Conservation (phyloP, 2,888 invertebrate genomes). For the Dorcus parallelipipedus region DNA sequence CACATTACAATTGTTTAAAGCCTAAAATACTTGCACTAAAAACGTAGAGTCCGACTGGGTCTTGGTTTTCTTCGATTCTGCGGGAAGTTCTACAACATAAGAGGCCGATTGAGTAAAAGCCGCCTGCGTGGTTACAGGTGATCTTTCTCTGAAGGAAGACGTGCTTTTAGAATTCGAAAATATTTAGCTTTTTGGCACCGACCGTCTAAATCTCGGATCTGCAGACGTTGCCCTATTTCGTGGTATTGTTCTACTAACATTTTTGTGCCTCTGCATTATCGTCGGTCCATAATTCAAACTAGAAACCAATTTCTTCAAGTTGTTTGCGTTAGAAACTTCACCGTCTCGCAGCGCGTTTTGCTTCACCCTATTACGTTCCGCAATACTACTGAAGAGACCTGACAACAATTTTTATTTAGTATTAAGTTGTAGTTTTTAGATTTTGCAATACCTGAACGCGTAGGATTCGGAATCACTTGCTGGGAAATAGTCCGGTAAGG, state of each 20-base stretch:
- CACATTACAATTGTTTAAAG: too few relatives aligned
- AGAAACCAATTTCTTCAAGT: slow-evolving; percentile 4
- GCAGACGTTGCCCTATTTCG: slow-evolving; percentile 11
- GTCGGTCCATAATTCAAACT: slow-evolving; percentile 1
- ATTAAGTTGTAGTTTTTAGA: neutral
- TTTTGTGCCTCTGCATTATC: slow-evolving; percentile 5
- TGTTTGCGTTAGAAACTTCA: neutral
- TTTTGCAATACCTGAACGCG: neutral
- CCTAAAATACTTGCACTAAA: slow-evolving; percentile 4
- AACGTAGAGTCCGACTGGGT: slow-evolving; percentile 11
- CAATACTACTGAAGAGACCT: neutral
- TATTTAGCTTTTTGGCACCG: neutral
- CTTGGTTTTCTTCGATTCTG: slow-evolving; percentile 6
- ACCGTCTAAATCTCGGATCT: slow-evolving; percentile 10
- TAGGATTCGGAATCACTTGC: slow-evolving; percentile 4
- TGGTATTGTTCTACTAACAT: neutral
- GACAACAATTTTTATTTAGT: slow-evolving; percentile 4
- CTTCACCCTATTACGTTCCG: neutral
- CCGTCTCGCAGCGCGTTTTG: neutral
- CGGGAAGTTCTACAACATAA: slow-evolving; percentile 1
- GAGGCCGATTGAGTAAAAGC: slow-evolving; percentile 10
- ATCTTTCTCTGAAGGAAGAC: slow-evolving; percentile 5
- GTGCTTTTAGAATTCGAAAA: neutral
- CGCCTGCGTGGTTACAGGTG: slow-evolving; percentile 3
- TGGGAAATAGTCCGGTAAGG: slow-evolving; percentile 9